Base-by-base conservation (phyloP, 37 sponge, comb jelly and placozoan genomes). In the Mnemiopsis leidyi region DNA sequence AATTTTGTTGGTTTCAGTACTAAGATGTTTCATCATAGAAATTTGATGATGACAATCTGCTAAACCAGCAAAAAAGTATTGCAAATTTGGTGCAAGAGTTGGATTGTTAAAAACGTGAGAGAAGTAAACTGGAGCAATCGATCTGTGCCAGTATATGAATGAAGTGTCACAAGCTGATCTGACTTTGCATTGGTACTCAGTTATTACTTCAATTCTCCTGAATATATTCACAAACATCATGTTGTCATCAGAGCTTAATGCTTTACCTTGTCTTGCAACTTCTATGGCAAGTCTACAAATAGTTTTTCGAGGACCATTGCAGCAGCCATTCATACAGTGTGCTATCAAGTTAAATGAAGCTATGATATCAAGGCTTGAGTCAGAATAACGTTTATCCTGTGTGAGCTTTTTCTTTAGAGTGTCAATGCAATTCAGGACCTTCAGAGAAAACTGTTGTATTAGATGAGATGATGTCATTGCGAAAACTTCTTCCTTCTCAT, bases 111-210 rank as follows among this genome's bases (percentile, higher is more conserved):
- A 85, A 9, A 85, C 90, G 25, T 85, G 90, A 13, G 90, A 85
- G 2, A 85, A 40, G 35, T 85, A 85, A 0, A 85, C 90, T 25
- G 40, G 90, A 13, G 61, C 90, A n/a, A 85, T n/a, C 1, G 90
- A 40, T 94, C 96, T 95, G 76, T 98, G 97, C 99, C 99, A 98
- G 93, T 95, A 96, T 25, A 98, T 92, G 35, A 98, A 96, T 68
- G 95, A 95, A 85, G 96, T 96, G 93, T 98, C 97, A 93, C 95
- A 95, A 20, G 94, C 93, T 40, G 95, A 92, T 34, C 93, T 94
- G 0, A 97, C 68, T 39, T 85, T 85, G 9, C 3, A 13, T 25
- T 85, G 90, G 23, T 85, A 85, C 26, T 85, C 90, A 39, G 90
- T 85, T 2, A 85, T 29, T 0, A 85, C 28, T 85, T 85, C 61